phyloP scores from a whole-genome alignment of 2,797 vertebrate species.

The Pagetopsis macropterus region DNA sequence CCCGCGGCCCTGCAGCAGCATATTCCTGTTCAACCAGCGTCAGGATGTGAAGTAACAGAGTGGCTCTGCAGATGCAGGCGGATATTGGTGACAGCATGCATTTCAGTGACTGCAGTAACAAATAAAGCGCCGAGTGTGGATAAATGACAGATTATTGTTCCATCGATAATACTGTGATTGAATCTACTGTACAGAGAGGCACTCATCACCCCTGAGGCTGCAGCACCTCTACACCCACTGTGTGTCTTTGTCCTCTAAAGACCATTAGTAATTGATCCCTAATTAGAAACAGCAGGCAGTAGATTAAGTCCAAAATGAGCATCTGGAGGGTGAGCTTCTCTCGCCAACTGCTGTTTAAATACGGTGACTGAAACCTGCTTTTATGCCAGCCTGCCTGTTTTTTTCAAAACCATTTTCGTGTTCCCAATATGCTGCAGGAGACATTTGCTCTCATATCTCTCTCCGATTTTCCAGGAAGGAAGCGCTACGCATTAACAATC shows the following conservation, averaged over 20 bases:
- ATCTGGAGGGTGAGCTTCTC: constrained; percentile 42
- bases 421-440: background rate
- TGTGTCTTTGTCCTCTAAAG: constrained; percentile 48
- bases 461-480: background rate
- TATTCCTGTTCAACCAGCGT: constrained; percentile 9
- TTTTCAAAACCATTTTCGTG: constrained; percentile 7
- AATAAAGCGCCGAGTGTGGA: constrained; percentile 23
- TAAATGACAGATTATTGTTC: constrained; percentile 14
- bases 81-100: background rate
- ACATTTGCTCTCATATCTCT: constrained; percentile 20
- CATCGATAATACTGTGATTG: constrained; percentile 11
- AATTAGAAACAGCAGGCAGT: constrained; percentile 71
- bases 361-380: constrained; percentile 1
- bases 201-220: constrained; percentile 18
- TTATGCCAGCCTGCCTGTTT: background rate
- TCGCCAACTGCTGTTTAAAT: constrained; percentile 50
- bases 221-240: constrained; percentile 21
- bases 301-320: constrained; percentile 47
- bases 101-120: constrained; percentile 2
- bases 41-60: background rate
- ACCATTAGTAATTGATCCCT: constrained; percentile 54
- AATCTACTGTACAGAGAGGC: constrained; percentile 17
- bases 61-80: constrained; percentile 13
- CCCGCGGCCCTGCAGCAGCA: constrained; percentile 24
- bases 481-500: constrained; percentile 25